phyloP scores from a whole-genome alignment of 2,888 invertebrate genomes.

The Papilio demoleus region DNA sequence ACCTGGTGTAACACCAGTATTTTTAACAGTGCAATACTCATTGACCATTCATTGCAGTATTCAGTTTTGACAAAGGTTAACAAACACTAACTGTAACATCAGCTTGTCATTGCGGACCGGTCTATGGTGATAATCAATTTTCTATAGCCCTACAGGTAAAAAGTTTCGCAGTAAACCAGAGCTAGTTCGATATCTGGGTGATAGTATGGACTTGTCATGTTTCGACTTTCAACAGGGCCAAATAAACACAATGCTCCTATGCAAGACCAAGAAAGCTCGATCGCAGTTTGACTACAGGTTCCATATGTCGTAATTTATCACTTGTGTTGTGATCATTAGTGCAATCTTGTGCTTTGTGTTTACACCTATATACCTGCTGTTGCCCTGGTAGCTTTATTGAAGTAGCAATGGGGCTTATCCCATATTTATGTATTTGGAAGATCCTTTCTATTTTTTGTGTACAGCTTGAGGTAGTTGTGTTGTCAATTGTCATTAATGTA shows the following conservation, averaged over 20 bases:
- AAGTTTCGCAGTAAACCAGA: slow-evolving; percentile 93
- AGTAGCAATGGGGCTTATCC: slow-evolving; percentile 45
- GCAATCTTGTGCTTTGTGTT: slow-evolving; percentile 75
- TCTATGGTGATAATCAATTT: slow-evolving; percentile 70
- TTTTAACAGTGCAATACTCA: background rate
- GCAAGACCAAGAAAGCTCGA: slow-evolving; percentile 88
- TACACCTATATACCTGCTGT: slow-evolving; percentile 58
- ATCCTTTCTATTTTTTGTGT: slow-evolving; percentile 27
- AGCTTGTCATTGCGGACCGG: slow-evolving; percentile 45
- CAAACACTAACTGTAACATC: slow-evolving; percentile 48
- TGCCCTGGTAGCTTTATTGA: slow-evolving; percentile 48
- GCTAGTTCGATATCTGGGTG: slow-evolving; percentile 90
- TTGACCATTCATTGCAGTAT: slow-evolving; percentile 51
- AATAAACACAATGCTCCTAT: slow-evolving; percentile 87
- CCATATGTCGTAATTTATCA: slow-evolving; percentile 71
- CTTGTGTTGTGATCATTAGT: slow-evolving; percentile 81
- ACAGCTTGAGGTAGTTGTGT: slow-evolving; percentile 39
- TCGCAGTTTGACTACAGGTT: slow-evolving; percentile 88
- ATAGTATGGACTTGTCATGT: slow-evolving; percentile 89
- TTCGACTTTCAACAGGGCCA: slow-evolving; percentile 93
- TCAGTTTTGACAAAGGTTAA: slow-evolving; percentile 43
- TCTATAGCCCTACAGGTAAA: slow-evolving; percentile 90
- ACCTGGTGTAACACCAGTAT: background rate
- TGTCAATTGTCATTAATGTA: background rate
- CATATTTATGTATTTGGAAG: slow-evolving; percentile 28